These are phyloP conservation scores for Pseudochromis fuscus DNA, from an alignment of 2,797 vertebrate genomes.

Conservation along the genomic window DNA sequence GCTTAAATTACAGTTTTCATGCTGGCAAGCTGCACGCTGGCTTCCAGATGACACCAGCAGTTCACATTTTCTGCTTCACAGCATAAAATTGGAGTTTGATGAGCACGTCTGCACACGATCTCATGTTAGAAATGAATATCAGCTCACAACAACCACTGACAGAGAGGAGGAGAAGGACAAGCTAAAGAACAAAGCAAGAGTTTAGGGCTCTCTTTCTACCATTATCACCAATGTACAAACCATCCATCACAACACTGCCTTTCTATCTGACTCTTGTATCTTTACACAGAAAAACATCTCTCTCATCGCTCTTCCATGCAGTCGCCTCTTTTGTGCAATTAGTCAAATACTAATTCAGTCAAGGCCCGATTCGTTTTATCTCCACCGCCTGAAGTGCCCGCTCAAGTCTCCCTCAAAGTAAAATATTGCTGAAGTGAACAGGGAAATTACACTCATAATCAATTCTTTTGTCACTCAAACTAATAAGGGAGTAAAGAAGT, in stretches of 20 bases:
- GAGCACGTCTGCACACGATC: conserved; percentile 34
- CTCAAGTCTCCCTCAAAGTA: conserved; percentile 32
- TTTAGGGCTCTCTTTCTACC: not conserved
- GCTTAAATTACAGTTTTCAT: not conserved
- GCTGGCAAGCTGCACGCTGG: conserved; percentile 3
- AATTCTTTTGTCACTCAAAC: conserved; percentile 65
- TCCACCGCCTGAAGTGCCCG: conserved; percentile 32
- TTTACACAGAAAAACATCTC: not conserved
- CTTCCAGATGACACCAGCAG: conserved; percentile 27
- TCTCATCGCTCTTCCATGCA: conserved; percentile 10
- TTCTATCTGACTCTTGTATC: not conserved
- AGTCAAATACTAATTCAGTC: conserved; percentile 53
- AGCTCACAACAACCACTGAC: conserved; percentile 11
- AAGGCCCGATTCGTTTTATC: conserved; percentile 43
- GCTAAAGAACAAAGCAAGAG: conserved; percentile 10
- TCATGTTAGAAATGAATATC: conserved; percentile 24
- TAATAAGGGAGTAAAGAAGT: conserved; percentile 49
- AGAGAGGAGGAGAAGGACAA: not conserved
- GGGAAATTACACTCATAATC: conserved; percentile 59
- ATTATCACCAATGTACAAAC: conserved; percentile 9
- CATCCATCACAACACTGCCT: not conserved
- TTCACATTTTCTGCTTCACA: conserved; percentile 31
- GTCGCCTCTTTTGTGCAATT: conserved; percentile 34
- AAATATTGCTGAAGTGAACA: conserved; percentile 52
- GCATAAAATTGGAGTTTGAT: conserved; percentile 39